Evolutionary conservation across 2,888 invertebrate species (phyloP).

Genomic region (Drosophila anomalata): DNA sequence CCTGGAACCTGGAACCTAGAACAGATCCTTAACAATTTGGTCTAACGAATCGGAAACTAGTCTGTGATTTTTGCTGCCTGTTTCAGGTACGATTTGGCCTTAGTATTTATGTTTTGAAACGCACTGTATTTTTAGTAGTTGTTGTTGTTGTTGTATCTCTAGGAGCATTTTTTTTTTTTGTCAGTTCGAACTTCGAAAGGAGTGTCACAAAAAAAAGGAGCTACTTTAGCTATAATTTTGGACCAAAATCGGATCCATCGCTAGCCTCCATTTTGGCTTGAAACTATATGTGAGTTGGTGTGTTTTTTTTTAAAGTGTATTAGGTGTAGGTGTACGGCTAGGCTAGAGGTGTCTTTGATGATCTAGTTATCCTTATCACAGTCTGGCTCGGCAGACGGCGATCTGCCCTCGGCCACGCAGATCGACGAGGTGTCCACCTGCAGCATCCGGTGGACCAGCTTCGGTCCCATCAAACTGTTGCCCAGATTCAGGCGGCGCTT

Average conservation of each 20-base stretch:
- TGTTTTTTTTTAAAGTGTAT: too few relatives aligned
- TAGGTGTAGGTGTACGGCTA: too few relatives aligned
- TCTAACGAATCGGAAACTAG: not conserved
- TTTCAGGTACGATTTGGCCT: not conserved
- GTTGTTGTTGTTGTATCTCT: not conserved
- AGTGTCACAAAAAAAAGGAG: not conserved
- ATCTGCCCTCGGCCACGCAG: constrained; percentile 1
- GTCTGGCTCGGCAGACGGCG: not conserved
- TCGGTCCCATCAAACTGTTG: not conserved
- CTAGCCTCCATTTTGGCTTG: too few relatives aligned
- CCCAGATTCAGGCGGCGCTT: not conserved
- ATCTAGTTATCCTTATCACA: constrained; percentile 18
- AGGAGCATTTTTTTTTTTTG: not conserved
- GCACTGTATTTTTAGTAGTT: not conserved
- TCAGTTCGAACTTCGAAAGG: not conserved
- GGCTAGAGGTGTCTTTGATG: too few relatives aligned
- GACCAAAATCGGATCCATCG: too few relatives aligned
- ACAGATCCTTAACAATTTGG: too few relatives aligned
- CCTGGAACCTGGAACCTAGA: too few relatives aligned
- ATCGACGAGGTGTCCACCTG: not conserved
- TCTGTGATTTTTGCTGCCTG: not conserved
- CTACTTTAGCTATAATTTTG: too few relatives aligned
- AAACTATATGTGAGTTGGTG: too few relatives aligned
- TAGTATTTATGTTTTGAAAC: not conserved
- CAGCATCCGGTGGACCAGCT: not conserved